These are phyloP conservation scores for Chionis minor DNA, from an alignment of 2,113 vertebrate genomes.

Conservation along the genomic window DNA sequence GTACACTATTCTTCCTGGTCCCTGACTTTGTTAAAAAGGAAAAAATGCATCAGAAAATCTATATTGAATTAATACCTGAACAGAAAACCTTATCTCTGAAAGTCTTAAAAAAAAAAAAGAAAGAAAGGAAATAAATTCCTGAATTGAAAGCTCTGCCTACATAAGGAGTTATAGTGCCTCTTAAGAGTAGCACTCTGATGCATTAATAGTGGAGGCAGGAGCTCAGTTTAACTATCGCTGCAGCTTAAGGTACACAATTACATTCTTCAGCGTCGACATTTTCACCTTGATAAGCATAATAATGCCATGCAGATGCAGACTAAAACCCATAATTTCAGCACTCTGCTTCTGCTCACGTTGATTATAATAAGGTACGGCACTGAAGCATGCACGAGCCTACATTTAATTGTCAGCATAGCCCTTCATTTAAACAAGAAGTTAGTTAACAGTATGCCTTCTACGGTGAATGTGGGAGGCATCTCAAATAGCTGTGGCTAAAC, in stretches of 20 bases:
- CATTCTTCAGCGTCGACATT: slow-evolving; percentile 46
- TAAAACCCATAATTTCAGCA: slow-evolving; percentile 65
- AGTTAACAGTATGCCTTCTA: slow-evolving; percentile 58
- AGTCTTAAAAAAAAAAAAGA: neutral
- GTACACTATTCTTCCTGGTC: neutral
- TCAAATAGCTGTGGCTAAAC: slow-evolving; percentile 32
- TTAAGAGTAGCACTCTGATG: slow-evolving; percentile 30
- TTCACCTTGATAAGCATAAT: slow-evolving; percentile 71
- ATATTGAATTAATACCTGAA: neutral
- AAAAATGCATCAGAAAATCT: neutral
- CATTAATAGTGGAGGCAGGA: slow-evolving; percentile 51
- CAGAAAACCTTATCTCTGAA: neutral
- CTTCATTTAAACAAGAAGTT: slow-evolving; percentile 73
- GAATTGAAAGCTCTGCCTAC: slow-evolving; percentile 2
- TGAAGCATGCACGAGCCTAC: slow-evolving; percentile 53
- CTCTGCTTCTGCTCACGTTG: slow-evolving; percentile 51
- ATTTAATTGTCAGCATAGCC: slow-evolving; percentile 67
- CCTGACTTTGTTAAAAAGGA: neutral
- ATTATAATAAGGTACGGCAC: slow-evolving; percentile 62
- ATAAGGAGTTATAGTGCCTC: neutral
- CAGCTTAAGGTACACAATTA: slow-evolving; percentile 65
- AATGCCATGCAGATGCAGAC: slow-evolving; percentile 58
- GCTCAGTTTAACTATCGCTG: slow-evolving; percentile 50
- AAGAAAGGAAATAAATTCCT: slow-evolving; percentile 5
- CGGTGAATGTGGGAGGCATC: slow-evolving; percentile 45